phyloP scores from a whole-genome alignment of 2,888 invertebrate species.

The Cephus rjabovi region DNA sequence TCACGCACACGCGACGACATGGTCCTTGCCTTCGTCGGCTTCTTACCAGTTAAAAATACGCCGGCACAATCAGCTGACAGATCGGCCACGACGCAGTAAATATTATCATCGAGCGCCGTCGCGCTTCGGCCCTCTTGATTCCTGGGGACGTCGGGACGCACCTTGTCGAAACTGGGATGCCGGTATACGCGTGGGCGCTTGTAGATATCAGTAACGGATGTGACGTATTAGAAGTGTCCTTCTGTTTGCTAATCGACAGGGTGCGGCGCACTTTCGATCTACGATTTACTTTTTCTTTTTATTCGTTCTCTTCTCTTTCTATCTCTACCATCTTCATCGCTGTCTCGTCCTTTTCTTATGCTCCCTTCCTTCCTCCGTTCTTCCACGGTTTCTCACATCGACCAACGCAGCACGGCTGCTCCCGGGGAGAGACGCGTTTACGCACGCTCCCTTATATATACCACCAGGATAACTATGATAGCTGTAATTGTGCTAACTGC shows the following conservation, averaged over 20 bases:
- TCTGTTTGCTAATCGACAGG: not conserved
- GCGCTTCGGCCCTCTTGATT: conserved; percentile 2
- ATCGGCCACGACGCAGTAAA: conserved; percentile 52
- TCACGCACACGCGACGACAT: conserved; percentile 30
- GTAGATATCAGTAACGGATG: not conserved
- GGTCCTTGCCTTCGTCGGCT: conserved; percentile 33
- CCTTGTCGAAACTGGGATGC: conserved; percentile 45
- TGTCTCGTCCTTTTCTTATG: conserved; percentile 12
- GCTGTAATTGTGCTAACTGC: conserved; percentile 61
- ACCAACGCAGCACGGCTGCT: not conserved
- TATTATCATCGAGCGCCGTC: conserved; percentile 45
- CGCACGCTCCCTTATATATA: conserved; percentile 13
- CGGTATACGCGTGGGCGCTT: conserved; percentile 9
- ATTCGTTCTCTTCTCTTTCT: conserved; percentile 9
- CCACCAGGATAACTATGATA: conserved; percentile 55
- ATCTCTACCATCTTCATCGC: conserved; percentile 14
- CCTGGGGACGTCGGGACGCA: conserved; percentile 18
- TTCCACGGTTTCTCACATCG: not conserved
- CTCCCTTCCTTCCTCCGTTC: conserved; percentile 23
- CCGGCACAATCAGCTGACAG: conserved; percentile 53
- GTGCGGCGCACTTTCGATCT: not conserved
- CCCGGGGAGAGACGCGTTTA: not conserved
- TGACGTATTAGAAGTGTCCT: not conserved
- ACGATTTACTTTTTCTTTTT: conserved; percentile 14
- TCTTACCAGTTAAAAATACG: conserved; percentile 49